phyloP scores from a whole-genome alignment of 1,140 invertebrate genomes.

The Branchinecta lynchi region DNA sequence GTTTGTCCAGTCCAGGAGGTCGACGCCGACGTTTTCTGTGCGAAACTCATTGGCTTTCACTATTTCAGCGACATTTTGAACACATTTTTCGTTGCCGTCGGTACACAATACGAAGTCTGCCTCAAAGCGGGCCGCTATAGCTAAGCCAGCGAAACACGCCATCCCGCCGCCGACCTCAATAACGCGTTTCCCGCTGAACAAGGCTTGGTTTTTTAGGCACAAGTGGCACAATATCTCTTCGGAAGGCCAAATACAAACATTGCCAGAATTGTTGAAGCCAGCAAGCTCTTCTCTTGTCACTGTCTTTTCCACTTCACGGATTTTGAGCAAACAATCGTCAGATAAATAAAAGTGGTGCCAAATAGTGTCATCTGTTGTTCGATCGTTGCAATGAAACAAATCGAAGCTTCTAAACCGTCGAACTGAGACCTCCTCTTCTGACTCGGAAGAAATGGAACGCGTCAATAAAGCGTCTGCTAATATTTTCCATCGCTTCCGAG shows the following conservation, averaged over 20 bases:
- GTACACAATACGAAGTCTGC: constrained; percentile 30
- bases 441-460: background rate
- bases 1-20: background rate
- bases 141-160: constrained; percentile 61
- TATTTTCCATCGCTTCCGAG: background rate
- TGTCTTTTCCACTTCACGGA: background rate
- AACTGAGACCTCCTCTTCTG: constrained; percentile 5
- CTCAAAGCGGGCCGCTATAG: constrained; percentile 42
- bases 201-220: constrained; percentile 44
- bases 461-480: constrained; percentile 1
- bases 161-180: constrained; percentile 70
- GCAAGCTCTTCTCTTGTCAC: constrained; percentile 35
- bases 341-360: background rate
- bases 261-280: constrained; percentile 78
- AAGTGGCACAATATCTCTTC: constrained; percentile 66
- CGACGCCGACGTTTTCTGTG: background rate
- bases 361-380: background rate
- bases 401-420: background rate
- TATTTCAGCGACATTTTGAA: constrained; percentile 54
- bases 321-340: background rate
- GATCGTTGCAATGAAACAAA: background rate
- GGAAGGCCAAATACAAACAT: constrained; percentile 75
- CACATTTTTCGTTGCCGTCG: constrained; percentile 60
- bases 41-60: constrained; percentile 43
- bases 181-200: constrained; percentile 48